Evolutionary conservation across 2,888 invertebrate genomes (phyloP), one percentile per base, ranked within the genome.

Genomic region (Hermodice carunculata): DNA sequence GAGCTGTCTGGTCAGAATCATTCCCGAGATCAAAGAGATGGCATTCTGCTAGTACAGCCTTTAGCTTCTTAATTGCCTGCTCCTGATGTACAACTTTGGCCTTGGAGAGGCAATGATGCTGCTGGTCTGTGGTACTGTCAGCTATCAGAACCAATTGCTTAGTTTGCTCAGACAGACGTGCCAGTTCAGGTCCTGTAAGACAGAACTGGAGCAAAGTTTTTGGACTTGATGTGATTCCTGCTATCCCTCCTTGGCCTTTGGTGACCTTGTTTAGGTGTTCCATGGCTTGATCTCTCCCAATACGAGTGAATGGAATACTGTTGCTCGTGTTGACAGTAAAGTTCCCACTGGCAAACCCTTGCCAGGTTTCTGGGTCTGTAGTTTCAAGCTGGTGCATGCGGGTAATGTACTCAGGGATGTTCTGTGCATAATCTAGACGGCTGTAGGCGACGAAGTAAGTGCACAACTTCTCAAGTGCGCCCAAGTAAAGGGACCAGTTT

Each of bases 401-500:
- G 31, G 56, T 46, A n/a, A 63, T 31, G 59, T 61, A 63, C 31
- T 63, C 61, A 31, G 49, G 60, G 34, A 62, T 61, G 44, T 34
- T 59, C 32, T 61, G 34, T 26, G 61, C 54, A 44, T 62, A 62
- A 31, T 62, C 57, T 17, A 42, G 62, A 29, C 62, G 61, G n/a
- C 19, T 22, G 22, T 62, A 61, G 28, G 40, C 58, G 31, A 61
- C 61, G 28, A 60, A 62, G 46, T 44, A 61, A 22, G 19, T 43
- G 29, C 62, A 62, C n/a, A 62, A 43, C 28, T 61, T 24, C 37
- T 62, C 62, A 42, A 62, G 37, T 26, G 62, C 42, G 28, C 42
- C 43, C 43, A 62, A 40, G 57, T 62, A 61, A 31, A 61, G 44
- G 44, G 29, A 26, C 64, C 64, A 63, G 61, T 64, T 52, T 28